Conservation (phyloP, 2,113 vertebrate genomes). For the Willisornis vidua region DNA sequence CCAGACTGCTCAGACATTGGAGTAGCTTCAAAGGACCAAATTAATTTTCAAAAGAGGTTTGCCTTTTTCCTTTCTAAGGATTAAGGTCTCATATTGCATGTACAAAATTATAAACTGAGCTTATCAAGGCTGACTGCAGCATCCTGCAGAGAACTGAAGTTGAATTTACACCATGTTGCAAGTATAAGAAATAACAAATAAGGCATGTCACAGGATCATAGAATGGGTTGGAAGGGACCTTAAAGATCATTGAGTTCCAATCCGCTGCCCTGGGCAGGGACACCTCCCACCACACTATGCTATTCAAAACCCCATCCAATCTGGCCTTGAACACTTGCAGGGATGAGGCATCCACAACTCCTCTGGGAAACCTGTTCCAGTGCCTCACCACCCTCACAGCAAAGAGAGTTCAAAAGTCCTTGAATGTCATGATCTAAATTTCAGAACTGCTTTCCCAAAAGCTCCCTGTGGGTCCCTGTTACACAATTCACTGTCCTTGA, state of each 20-base stretch:
- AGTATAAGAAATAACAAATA: neutral
- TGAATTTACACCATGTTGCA: neutral
- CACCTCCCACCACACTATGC: neutral
- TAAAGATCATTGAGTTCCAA: neutral
- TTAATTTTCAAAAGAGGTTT: neutral
- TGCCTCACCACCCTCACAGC: neutral
- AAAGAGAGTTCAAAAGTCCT: neutral
- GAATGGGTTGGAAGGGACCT: neutral
- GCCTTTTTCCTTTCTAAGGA: neutral
- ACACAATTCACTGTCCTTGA: neutral
- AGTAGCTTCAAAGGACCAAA: neutral
- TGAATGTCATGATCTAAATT: neutral
- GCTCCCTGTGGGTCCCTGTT: neutral
- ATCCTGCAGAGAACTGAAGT: neutral
- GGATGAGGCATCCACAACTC: neutral
- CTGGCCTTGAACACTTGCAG: neutral
- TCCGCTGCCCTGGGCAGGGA: neutral
- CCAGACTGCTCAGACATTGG: neutral
- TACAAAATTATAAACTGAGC: neutral
- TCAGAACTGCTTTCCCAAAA: neutral
- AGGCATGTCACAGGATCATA: neutral
- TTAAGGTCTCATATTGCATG: neutral
- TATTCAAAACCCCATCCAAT: neutral
- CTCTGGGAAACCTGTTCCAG: neutral
- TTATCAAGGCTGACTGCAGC: neutral